Base-by-base conservation (phyloP, 2,888 invertebrate species). In the Amorpha juglandis region DNA sequence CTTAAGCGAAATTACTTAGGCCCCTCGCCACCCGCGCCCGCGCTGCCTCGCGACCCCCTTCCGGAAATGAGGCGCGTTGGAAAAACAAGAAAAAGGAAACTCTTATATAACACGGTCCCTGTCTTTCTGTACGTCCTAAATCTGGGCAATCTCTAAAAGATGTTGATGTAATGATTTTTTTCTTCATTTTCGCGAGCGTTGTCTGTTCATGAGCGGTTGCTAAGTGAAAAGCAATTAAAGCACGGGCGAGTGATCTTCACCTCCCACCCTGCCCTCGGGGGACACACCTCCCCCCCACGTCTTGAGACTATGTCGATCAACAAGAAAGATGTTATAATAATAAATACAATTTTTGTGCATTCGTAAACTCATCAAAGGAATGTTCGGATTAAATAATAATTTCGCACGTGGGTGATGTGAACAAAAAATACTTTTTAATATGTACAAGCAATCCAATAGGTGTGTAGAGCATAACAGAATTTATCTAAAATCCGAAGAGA, bases 1-100 rank as follows among this genome's bases (percentile, higher is more conserved):
- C 94, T 95, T 94, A 94, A 94, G 94, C 94, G 94, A 94, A 95
- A 95, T 95, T 95, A 94, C 95, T 95, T 94, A 95, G 94, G 92
- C 94, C 94, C 92, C 92, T 89, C 82, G 84, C 89, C 88, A 86
- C 92, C 89, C 92, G 87, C 85, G 81, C 85, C 83, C 82, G 82
- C 83, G 76, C 86, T 84, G 76, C 83, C 84, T 72, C 84, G 82
- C 87, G 82, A 79, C 87, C 88, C 88, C 89, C 90, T 84, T 83
- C 92, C 91, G 92, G 92, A 92, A 92, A 92, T 90, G 91, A 92
- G 92, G 90, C 90, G 88, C 92, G 88, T 87, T 91, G 88, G 90
- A 91, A 93, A 91, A 92, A 93, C 93, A 93, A 92, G 91, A 87
- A 87, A 87, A 84, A 91, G 90, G 90, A 92, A 91, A 90, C 86